These are phyloP conservation scores for Epinephelus cyanopodus DNA, from an alignment of 2,113 vertebrate genomes.

Conservation along the genomic window DNA sequence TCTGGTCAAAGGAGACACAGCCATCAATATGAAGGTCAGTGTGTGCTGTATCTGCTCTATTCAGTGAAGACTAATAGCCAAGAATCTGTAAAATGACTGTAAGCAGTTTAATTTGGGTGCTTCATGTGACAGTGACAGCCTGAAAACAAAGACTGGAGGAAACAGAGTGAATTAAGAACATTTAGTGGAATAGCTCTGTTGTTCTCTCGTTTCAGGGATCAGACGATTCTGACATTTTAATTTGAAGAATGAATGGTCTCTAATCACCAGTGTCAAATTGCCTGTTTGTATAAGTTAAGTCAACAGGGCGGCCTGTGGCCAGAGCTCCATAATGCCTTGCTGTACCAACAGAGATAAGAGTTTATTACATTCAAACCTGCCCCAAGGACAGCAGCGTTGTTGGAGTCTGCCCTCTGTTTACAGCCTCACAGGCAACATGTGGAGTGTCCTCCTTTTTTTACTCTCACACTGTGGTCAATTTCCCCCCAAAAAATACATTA, in stretches of 20 bases:
- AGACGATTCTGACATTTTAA: slow-evolving; percentile 25
- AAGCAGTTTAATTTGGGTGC: background rate
- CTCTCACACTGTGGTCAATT: background rate
- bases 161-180: background rate
- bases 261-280: slow-evolving; percentile 21
- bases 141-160: background rate
- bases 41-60: too few species aligned
- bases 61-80: background rate
- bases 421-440: background rate
- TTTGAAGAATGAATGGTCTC: slow-evolving; percentile 11
- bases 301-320: slow-evolving; percentile 43
- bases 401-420: background rate
- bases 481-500: background rate
- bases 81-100: background rate
- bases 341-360: slow-evolving; percentile 62
- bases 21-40: slow-evolving; percentile 91
- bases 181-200: background rate
- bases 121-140: background rate
- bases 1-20: slow-evolving; percentile 88
- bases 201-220: slow-evolving; percentile 3
- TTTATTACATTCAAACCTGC: slow-evolving; percentile 29
- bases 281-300: slow-evolving; percentile 59
- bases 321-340: slow-evolving; percentile 16
- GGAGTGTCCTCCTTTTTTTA: background rate
- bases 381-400: slow-evolving; percentile 16